Evolutionary conservation across 2,888 invertebrate species (phyloP), one percentile per base, ranked within the genome.

Genomic region (Amphipoea lucens): DNA sequence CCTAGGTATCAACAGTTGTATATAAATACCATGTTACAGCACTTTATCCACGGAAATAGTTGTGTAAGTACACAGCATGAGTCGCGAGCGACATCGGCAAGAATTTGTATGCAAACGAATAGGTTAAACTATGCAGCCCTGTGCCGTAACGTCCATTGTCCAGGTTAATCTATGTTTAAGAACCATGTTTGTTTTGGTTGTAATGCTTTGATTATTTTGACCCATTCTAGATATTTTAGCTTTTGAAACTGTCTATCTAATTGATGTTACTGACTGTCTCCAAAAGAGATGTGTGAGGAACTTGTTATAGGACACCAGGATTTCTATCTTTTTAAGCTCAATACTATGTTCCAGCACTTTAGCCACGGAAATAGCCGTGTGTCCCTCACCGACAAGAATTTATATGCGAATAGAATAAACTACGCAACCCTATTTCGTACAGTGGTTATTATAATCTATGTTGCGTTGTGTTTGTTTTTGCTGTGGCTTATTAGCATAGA

Each of bases 1-100:
- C 83, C 86, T 88, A 77, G 82, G 84, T 85, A 88, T 87, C 84
- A 86, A 88, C 81, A 83, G 78, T 65, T 86, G 69, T 87, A 74
- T 76, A 79, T 81, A 78, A 81, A 79, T 78, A 79, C 79, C 68
- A 60, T 69, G 60, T 79, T 66, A 65, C 70, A 78, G 36, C 77
- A 66, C n/a, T 36, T 70, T 74, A 66, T 74, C n/a, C 68, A 76
- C 65, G 67, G 79, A 79, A 81, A 86, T 78, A 76, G 63, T 76
- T 79, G 66, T 42, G 17, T 73, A 54, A 73, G 76, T 71, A 72
- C 42, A 66, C 20, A n/a, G 51, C 14, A 51, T 45, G 66, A 29
- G 4, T 66, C 40, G 20, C 66, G 40, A 42, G 63, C 51, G 63
- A 63, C n/a, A 62, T 11, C 2, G 48, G 4, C 71, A 74, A 48